A percentile compares a stretch with the other conserved stretches of the same genome.
phyloP scores from a whole-genome alignment of 2,888 invertebrate species.

The Nomada lathburiana region DNA sequence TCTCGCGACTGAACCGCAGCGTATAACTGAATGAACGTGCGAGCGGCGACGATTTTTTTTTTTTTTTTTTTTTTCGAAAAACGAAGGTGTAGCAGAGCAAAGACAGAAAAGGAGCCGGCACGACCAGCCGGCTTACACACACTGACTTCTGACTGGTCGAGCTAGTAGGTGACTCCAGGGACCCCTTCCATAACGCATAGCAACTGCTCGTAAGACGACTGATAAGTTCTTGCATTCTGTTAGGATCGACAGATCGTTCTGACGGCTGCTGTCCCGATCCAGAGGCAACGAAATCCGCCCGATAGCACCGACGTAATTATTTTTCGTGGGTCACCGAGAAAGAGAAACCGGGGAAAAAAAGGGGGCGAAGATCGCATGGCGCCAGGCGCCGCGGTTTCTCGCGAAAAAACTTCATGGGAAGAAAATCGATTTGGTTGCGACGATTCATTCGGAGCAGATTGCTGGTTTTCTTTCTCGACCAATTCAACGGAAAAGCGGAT shows the following conservation, averaged over 20 bases:
- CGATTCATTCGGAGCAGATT: no score
- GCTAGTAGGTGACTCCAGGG: constrained; percentile 73
- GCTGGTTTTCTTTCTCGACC: background rate
- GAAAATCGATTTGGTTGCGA: no score
- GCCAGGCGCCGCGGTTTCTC: background rate
- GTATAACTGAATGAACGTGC: background rate
- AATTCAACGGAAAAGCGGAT: background rate
- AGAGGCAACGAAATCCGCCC: background rate
- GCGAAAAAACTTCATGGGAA: background rate
- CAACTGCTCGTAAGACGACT: constrained; percentile 74
- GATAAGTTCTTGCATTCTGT: constrained; percentile 69
- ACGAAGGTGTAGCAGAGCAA: constrained; percentile 51
- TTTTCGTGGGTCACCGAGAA: background rate
- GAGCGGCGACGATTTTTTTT: background rate
- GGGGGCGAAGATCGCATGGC: background rate
- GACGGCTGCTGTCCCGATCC: constrained; percentile 14
- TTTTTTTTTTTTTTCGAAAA: constrained; percentile 36
- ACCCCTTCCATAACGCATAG: constrained; percentile 76
- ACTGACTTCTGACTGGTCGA: constrained; percentile 76
- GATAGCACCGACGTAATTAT: background rate
- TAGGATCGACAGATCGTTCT: constrained; percentile 59
- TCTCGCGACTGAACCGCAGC: background rate
- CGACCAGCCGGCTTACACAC: constrained; percentile 76
- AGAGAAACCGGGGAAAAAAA: no score
- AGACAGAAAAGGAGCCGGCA: constrained; percentile 69